Conservation (phyloP, 1,140 invertebrate genomes). For the Apis mellifera region DNA sequence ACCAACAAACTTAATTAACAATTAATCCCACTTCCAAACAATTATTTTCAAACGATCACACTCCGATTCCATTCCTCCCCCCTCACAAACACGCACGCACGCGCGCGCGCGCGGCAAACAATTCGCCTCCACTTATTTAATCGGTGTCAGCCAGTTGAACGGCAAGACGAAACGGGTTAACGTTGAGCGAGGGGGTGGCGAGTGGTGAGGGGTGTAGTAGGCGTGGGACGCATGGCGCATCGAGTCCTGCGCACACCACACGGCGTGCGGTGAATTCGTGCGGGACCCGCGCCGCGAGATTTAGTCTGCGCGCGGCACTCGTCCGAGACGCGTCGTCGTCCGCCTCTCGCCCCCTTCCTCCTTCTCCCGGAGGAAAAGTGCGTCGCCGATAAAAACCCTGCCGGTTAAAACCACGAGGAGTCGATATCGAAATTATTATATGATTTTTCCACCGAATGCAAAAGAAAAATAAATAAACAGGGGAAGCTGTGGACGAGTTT, state of each 20-base stretch:
- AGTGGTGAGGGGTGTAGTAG: conserved; percentile 29
- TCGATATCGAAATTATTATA: too few relatives aligned
- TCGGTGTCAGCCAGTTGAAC: neutral
- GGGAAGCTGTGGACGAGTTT: too few relatives aligned
- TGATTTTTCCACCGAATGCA: too few relatives aligned
- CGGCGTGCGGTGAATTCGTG: conserved; percentile 44
- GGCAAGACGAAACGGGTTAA: neutral
- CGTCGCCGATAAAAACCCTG: neutral
- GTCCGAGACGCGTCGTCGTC: conserved; percentile 60
- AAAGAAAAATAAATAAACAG: too few relatives aligned
- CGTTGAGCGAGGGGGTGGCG: neutral
- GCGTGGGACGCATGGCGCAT: conserved; percentile 8
- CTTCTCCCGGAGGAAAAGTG: neutral
- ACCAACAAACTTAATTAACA: too few relatives aligned
- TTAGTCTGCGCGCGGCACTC: conserved; percentile 70
- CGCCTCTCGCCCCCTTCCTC: neutral
- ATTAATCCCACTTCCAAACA: too few relatives aligned
- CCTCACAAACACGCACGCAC: too few relatives aligned
- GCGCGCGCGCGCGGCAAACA: too few relatives aligned
- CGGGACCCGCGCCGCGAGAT: conserved; percentile 35
- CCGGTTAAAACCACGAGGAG: neutral
- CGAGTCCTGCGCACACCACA: conserved; percentile 24
- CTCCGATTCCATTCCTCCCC: too few relatives aligned
- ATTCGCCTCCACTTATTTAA: neutral
- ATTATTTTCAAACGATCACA: too few relatives aligned